Evolutionary conservation across 2,797 vertebrate genomes (phyloP).

Genomic region (Triplophysa yarkandensis): DNA sequence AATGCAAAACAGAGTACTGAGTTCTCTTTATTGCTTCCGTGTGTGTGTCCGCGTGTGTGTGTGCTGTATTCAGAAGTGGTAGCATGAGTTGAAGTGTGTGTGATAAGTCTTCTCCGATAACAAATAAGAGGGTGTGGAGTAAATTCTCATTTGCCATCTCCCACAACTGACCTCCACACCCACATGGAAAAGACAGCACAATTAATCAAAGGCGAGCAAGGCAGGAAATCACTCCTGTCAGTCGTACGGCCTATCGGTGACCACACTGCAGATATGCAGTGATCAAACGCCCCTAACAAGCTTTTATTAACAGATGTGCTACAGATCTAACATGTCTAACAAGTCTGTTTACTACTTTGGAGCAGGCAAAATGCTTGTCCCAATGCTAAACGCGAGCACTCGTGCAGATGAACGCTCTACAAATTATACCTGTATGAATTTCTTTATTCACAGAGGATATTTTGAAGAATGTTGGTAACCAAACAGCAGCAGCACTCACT

Average conservation of each 20-base stretch:
- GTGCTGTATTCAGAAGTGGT: slow-evolving; percentile 36
- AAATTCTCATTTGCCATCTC: slow-evolving; percentile 37
- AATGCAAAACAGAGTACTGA: neutral
- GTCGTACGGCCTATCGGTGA: slow-evolving; percentile 39
- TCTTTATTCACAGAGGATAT: neutral
- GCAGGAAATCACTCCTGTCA: slow-evolving; percentile 50
- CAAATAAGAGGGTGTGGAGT: slow-evolving; percentile 48
- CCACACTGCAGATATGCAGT: slow-evolving; percentile 37
- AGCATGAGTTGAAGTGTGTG: slow-evolving; percentile 41
- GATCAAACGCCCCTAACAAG: slow-evolving; percentile 48
- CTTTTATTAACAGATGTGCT: slow-evolving; percentile 48
- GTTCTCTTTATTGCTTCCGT: slow-evolving; percentile 19
- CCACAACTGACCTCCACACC: slow-evolving; percentile 51
- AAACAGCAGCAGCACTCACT: too few species aligned
- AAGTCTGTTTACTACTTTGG: neutral
- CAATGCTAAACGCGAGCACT: too few species aligned
- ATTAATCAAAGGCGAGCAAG: slow-evolving; percentile 47
- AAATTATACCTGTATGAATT: too few species aligned
- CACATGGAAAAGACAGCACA: slow-evolving; percentile 42
- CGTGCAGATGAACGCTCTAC: too few species aligned
- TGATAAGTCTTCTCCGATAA: slow-evolving; percentile 55
- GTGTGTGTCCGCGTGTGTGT: neutral
- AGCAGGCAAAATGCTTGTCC: neutral
- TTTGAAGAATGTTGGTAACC: too few species aligned
- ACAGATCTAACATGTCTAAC: slow-evolving; percentile 23